Evolutionary conservation across 2,888 invertebrate genomes (phyloP).

Genomic region (Calameuta filiformis): DNA sequence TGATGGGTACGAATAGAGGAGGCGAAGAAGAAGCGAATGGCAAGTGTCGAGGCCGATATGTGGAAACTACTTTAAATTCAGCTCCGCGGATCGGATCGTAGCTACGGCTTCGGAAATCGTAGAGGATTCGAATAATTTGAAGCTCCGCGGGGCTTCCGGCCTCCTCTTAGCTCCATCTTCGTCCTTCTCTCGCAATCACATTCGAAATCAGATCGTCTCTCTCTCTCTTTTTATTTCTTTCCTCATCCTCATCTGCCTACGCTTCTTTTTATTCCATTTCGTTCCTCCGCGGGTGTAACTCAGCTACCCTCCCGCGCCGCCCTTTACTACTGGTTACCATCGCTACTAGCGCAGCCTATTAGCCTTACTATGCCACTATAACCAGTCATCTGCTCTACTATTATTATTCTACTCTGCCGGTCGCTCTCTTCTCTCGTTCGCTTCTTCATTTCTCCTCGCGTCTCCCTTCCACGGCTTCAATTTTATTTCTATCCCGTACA

Average conservation of each 20-base stretch:
- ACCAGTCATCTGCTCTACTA: constrained; percentile 18
- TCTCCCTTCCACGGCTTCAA: too few species aligned
- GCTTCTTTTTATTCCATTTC: neutral
- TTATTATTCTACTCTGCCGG: constrained; percentile 10
- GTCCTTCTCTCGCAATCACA: constrained; percentile 17
- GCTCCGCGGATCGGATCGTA: constrained; percentile 50
- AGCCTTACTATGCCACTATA: neutral
- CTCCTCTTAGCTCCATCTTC: constrained; percentile 22
- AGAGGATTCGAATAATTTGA: constrained; percentile 65
- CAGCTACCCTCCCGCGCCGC: too few species aligned
- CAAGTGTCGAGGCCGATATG: constrained; percentile 31
- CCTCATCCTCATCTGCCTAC: too few species aligned
- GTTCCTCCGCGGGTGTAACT: constrained; percentile 4
- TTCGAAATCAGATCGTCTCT: neutral
- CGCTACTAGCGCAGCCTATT: constrained; percentile 8
- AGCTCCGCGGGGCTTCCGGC: constrained; percentile 49
- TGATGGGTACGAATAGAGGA: constrained; percentile 4
- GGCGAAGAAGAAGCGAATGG: constrained; percentile 10
- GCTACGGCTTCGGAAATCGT: constrained; percentile 66
- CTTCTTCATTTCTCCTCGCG: too few species aligned
- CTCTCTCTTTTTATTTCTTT: neutral
- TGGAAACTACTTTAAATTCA: constrained; percentile 59
- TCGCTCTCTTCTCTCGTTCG: neutral
- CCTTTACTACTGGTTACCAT: neutral
- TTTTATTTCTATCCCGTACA: constrained; percentile 1